Evolutionary conservation across 2,888 invertebrate genomes (phyloP), one percentile per base, ranked within the genome.

Genomic region (Yponomeuta sedellus): DNA sequence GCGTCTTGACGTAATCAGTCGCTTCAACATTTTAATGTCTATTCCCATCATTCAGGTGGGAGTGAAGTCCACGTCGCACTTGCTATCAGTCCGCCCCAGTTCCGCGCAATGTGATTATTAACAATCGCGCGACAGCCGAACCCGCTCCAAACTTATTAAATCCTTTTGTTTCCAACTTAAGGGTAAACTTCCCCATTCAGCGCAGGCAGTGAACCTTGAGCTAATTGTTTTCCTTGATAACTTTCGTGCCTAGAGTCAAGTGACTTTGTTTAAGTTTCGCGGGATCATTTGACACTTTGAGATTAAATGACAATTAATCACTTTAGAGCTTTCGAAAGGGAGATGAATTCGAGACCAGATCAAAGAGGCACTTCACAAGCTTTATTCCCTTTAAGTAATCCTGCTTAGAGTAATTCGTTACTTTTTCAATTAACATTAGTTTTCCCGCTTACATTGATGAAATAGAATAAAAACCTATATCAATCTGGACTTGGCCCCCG

Each of bases 81-180:
- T 5, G 44, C 1, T 52, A 52, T 52, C 44, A 52, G 44, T 8
- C 16, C 44, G 44, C 44, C 44, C 44, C 16, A 52, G 44, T 52
- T 52, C 44, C 16, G 16, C 44, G 12, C 44, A 52, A 52, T 59
- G 22, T 59, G 59, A 59, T 59, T 59, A 25, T 59, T 22, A 59
- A 22, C 25, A 59, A 59, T 59, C 20, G 59, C 59, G 25, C 20
- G 22, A 59, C 22, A 59, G 20, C 12, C 20, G 25, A 59, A 25
- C 20, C 59, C 59, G 20, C 10, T 59, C 59, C 22, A 59, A 59
- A 25, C 59, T 22, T 25, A 25, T 59, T 59, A 59, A 59, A 59
- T 20, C 20, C 22, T 59, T 59, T 59, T 59, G 59, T 22, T 22
- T 10, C 59, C 20, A 59, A 59, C 59, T 59, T 59, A 25, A 25